Base-by-base conservation (phyloP, 1,140 invertebrate genomes). In the Coenobita brevimanus region DNA sequence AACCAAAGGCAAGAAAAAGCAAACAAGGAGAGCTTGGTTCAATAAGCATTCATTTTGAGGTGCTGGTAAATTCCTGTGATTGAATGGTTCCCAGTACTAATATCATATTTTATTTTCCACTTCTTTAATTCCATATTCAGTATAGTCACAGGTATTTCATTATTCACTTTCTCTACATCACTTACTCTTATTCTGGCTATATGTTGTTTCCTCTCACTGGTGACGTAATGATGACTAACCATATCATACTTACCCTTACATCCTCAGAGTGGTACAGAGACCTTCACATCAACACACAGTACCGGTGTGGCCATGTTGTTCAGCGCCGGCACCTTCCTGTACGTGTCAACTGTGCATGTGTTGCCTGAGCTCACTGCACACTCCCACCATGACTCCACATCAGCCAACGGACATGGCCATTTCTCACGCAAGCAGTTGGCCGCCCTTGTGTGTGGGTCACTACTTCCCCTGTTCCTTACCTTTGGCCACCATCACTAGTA, bases 331-430 rank as follows among this genome's bases (percentile, higher is more conserved):
- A 99, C 99, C 67, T 99, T 99, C 93, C 93, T 99, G 8, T 99
- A 99, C 92, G 99, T 99, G 6, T 97, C 99, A 0, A 99, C 99
- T 1, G 98, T 99, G 1, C 99, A 99, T 93, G 98, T 99, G 2
- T 92, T 99, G 64, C 98, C 99, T 0, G 98, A 99, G 93, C 93
- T 99, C 27, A 94, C 85, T 92, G 92, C 38, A 92, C 92, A 89
- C 91, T 80, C 75, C 76, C 92, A 82, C 93, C 94, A 91, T 90
- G 93, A 13, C 93, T 94, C 92, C n/a, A 92, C 92, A 43, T 30
- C 27, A 71, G n/a, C 15, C 4, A 38, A 36, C 0, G 92, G 93
- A 41, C 92, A 92, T 76, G 91, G 92, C 27, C 94, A 94, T 57
- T 94, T 98, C 76, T 95, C 94, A 81, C 94, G 95, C 82, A 94